Evolutionary conservation across 2,888 invertebrate genomes (phyloP), one percentile per base, ranked within the genome.

Genomic region (Dyspetes luteomarginatus): DNA sequence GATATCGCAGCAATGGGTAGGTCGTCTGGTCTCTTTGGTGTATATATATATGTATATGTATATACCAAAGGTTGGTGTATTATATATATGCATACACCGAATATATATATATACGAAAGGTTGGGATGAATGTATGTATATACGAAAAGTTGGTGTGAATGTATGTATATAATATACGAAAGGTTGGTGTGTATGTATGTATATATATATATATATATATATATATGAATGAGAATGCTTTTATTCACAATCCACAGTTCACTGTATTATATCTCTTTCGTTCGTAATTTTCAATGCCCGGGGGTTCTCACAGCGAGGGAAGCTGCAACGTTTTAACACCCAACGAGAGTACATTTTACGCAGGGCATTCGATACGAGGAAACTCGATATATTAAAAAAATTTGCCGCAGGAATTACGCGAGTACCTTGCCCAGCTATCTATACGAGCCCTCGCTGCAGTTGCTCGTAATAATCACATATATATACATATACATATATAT

Each of bases 381-480:
- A 91, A 92, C 90, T 88, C 89, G 91, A 91, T 92, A 91, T 52
- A 36, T 88, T 28, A 65, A 64, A 74, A 89, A 91, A 90, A 89
- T 88, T 90, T 89, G 85, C 60, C 41, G 83, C 88, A 86, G 83
- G 89, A 86, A 89, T 90, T 90, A 89, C 89, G 82, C 84, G 84
- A 84, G 83, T 85, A 86, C 78, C 86, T 85, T 82, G 56, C 62
- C 45, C 58, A 26, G 58, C 79, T 79, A 75, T 71, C 69, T 79
- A 48, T 60, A 71, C 30, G 36, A 58, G 26, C 30, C 60, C 68
- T 72, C 76, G 81, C 73, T 74, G 69, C 68, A 77, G 64, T 74
- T 74, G 45, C 64, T 62, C 65, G 77, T 77, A 76, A 81, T 77
- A 62, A 83, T 67, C 64, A 62, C 69, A 52, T 45, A 65, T 41